These are phyloP conservation scores for Rhinoptilus africanus DNA, from an alignment of 2,113 vertebrate genomes.

Conservation along the genomic window DNA sequence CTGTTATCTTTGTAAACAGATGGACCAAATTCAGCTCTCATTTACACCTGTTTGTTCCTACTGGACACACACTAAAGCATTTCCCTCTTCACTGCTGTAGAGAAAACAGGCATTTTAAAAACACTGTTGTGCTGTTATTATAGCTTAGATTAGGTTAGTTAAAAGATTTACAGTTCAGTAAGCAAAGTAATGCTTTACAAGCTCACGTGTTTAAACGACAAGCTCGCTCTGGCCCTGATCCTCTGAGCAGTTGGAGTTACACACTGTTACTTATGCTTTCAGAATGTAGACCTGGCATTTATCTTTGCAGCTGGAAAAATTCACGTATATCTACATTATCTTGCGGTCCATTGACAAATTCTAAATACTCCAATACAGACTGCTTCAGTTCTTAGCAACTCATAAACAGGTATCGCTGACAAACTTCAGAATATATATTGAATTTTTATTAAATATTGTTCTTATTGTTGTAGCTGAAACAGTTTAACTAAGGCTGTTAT, in stretches of 20 bases:
- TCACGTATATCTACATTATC: not conserved
- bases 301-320: not conserved
- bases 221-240: constrained; percentile 40
- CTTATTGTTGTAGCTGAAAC: constrained; percentile 63
- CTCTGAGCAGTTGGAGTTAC: constrained; percentile 31
- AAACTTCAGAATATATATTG: constrained; percentile 34
- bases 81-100: not conserved
- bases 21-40: constrained; percentile 1
- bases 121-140: constrained; percentile 3
- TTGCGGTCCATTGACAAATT: not conserved
- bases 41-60: constrained; percentile 34
- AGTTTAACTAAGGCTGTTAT: constrained; percentile 75
- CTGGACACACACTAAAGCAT: not conserved
- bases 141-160: constrained; percentile 35
- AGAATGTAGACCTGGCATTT: constrained; percentile 12
- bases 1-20: constrained; percentile 31
- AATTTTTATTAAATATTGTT: constrained; percentile 68
- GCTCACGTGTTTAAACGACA: constrained; percentile 8
- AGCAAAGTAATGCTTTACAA: constrained; percentile 46
- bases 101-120: constrained; percentile 19
- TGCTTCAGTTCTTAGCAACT: not conserved
- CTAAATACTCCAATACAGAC: not conserved
- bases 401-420: not conserved
- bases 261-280: constrained; percentile 3
- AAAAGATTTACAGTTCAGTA: constrained; percentile 60